phyloP scores from a whole-genome alignment of 2,888 invertebrate species.

The Parnassius mnemosyne region DNA sequence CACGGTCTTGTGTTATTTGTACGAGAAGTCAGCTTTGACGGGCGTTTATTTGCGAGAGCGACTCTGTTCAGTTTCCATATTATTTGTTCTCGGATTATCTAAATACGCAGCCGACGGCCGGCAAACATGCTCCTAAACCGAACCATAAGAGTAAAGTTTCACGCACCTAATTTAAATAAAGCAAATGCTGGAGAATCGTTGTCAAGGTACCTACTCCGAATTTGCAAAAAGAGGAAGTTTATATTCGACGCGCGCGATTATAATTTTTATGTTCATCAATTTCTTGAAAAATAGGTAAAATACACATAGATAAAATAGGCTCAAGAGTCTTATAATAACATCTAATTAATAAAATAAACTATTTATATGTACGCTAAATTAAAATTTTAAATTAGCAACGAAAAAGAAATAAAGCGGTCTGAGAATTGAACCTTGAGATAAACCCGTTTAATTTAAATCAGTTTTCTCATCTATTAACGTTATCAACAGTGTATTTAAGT shows the following conservation, averaged over 20 bases:
- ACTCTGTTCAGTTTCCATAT: background rate
- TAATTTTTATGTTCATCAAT: too few relatives aligned
- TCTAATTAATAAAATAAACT: too few relatives aligned
- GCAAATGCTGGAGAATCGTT: too few relatives aligned
- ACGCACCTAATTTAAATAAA: too few relatives aligned
- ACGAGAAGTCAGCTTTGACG: background rate
- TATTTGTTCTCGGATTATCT: background rate
- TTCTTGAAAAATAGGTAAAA: too few relatives aligned
- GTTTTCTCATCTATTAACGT: background rate
- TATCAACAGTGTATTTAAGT: background rate
- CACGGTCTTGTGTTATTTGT: constrained; percentile 2
- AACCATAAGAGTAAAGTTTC: background rate
- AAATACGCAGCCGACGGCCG: background rate
- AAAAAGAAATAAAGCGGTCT: background rate
- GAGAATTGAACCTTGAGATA: background rate
- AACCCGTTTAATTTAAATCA: background rate
- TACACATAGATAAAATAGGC: too few relatives aligned
- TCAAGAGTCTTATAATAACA: too few relatives aligned
- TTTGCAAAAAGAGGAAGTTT: too few relatives aligned
- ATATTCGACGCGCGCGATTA: too few relatives aligned
- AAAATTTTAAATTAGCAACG: too few relatives aligned
- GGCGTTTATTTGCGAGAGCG: background rate
- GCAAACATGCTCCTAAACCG: constrained; percentile 2
- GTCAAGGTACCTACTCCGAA: too few relatives aligned
- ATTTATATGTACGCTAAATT: too few relatives aligned